A percentile compares a stretch with the other conserved stretches of the same genome.
phyloP scores from a whole-genome alignment of 2,888 invertebrate species.

The Acleris literana region DNA sequence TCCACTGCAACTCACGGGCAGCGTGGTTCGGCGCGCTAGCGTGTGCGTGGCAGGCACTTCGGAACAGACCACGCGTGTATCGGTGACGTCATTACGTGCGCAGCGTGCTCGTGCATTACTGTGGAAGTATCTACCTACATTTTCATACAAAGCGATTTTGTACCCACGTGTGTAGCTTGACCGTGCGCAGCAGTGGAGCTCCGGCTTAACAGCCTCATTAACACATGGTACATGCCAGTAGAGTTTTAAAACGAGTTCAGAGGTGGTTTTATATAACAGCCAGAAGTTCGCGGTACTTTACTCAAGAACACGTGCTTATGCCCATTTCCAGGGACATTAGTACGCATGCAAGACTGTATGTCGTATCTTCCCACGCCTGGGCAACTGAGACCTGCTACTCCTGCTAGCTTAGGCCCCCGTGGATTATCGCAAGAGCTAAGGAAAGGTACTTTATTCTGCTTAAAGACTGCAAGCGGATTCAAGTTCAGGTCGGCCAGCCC shows the following conservation, averaged over 20 bases:
- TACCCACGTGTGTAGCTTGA: too few relatives aligned
- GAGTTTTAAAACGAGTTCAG: constrained; percentile 68
- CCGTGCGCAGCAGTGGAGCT: too few relatives aligned
- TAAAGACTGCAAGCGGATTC: constrained; percentile 50
- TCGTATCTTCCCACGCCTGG: constrained; percentile 71
- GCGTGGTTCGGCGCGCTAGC: too few relatives aligned
- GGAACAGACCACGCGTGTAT: too few relatives aligned
- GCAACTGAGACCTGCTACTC: constrained; percentile 60
- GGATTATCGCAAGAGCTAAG: constrained; percentile 70
- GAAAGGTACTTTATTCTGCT: constrained; percentile 58
- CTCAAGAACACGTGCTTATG: constrained; percentile 68
- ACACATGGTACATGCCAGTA: neutral
- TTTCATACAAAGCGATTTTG: too few relatives aligned
- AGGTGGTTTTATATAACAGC: constrained; percentile 58
- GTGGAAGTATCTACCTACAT: too few relatives aligned
- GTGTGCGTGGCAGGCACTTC: too few relatives aligned
- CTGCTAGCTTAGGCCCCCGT: constrained; percentile 64
- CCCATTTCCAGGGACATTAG: constrained; percentile 63
- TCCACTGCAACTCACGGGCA: too few relatives aligned
- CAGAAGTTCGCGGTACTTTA: constrained; percentile 65
- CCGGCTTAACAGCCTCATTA: too few relatives aligned
- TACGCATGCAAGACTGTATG: constrained; percentile 12
- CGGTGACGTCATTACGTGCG: too few relatives aligned
- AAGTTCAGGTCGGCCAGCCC: constrained; percentile 76
- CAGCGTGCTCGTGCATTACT: too few relatives aligned